These are phyloP conservation scores for Sthenelais limicola DNA, from an alignment of 2,888 invertebrate genomes.

Conservation along the genomic window DNA sequence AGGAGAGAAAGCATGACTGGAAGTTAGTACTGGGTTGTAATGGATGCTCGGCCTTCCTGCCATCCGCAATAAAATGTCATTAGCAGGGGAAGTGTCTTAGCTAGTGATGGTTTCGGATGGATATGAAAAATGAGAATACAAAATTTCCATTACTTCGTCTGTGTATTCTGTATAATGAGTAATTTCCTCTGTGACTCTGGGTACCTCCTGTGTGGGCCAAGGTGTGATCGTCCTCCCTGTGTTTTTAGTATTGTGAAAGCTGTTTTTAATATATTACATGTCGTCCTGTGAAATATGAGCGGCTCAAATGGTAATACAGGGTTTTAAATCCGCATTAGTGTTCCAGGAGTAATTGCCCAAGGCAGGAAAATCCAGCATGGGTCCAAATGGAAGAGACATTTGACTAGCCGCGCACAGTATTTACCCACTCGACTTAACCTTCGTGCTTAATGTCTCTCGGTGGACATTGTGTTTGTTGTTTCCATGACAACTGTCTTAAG, in stretches of 20 bases:
- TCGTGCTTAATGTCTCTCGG: slow-evolving; percentile 30
- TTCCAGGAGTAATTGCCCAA: too few relatives aligned
- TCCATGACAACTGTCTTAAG: slow-evolving; percentile 36
- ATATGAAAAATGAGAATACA: slow-evolving; percentile 26
- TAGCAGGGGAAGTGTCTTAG: slow-evolving; percentile 26
- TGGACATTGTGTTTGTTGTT: slow-evolving; percentile 32
- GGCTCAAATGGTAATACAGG: too few relatives aligned
- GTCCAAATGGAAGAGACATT: too few relatives aligned
- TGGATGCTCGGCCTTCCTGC: slow-evolving; percentile 33
- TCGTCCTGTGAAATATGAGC: too few relatives aligned
- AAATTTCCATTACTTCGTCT: slow-evolving; percentile 23
- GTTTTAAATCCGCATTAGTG: too few relatives aligned
- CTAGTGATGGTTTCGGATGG: slow-evolving; percentile 1
- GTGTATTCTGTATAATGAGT: slow-evolving; percentile 37
- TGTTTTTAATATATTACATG: too few relatives aligned
- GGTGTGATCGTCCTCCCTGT: too few relatives aligned
- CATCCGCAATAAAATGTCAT: slow-evolving; percentile 29
- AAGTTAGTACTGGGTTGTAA: slow-evolving; percentile 15
- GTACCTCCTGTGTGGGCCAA: too few relatives aligned
- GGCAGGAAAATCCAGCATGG: too few relatives aligned
- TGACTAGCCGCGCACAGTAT: too few relatives aligned
- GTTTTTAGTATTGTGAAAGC: too few relatives aligned
- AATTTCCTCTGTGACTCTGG: slow-evolving; percentile 15
- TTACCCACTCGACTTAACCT: slow-evolving; percentile 29
- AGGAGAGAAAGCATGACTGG: slow-evolving; percentile 3